A percentile compares a stretch with the other conserved stretches of the same genome.
Conservation (phyloP, 23 tunicate genomes). For the Halocynthia roretzi region DNA sequence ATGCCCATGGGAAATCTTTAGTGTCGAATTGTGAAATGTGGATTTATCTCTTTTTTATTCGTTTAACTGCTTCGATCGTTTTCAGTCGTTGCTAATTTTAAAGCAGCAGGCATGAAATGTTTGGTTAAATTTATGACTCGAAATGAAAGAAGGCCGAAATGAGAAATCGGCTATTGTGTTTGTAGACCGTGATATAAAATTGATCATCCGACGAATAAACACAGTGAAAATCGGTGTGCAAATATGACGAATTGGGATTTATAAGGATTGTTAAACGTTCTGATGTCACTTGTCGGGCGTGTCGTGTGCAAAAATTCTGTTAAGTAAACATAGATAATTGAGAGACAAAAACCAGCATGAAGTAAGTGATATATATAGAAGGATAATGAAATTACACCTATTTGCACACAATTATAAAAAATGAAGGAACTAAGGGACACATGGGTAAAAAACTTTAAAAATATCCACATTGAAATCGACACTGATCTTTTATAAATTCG, state of each 20-base stretch:
- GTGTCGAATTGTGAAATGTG: not conserved
- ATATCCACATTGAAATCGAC: no score
- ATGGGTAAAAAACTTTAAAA: no score
- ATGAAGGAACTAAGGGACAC: no score
- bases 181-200: slow-evolving; percentile 14
- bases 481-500: no score
- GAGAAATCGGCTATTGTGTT: slow-evolving; percentile 5
- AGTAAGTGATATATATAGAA: not conserved
- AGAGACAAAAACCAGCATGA: not conserved
- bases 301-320: slow-evolving; percentile 11
- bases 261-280: slow-evolving; percentile 12
- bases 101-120: not conserved
- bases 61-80: not conserved
- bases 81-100: not conserved
- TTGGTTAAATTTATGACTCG: not conserved
- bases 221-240: slow-evolving; percentile 6
- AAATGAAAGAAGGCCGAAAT: not conserved
- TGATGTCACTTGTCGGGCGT: slow-evolving; percentile 19
- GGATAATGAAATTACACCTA: not conserved
- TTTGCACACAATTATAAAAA: no score
- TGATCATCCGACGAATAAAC: slow-evolving; percentile 23
- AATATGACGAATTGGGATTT: slow-evolving; percentile 14
- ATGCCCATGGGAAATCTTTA: no score
- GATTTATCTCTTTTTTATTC: not conserved
- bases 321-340: not conserved